These are phyloP conservation scores for Prolemur simus DNA, from an alignment of 2,113 vertebrate species.

Conservation along the genomic window DNA sequence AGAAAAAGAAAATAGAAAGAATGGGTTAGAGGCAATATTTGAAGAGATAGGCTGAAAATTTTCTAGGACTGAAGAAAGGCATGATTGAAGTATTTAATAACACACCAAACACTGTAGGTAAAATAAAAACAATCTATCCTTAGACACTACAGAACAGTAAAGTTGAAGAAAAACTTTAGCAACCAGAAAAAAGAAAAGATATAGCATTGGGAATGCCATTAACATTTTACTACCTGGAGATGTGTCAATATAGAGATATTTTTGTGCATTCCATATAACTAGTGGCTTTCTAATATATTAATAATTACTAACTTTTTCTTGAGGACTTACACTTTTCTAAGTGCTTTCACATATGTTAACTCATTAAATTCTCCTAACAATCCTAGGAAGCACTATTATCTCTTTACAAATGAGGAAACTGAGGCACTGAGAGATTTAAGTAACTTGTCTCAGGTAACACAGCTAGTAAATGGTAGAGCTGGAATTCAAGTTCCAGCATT, in stretches of 20 bases:
- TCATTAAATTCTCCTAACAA: neutral
- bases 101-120: neutral
- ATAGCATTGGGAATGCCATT: neutral
- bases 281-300: neutral
- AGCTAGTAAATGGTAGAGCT: neutral
- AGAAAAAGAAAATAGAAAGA: conserved; percentile 20
- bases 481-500: neutral
- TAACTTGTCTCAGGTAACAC: neutral
- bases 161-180: neutral
- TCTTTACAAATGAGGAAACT: neutral
- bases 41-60: neutral
- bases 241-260: neutral
- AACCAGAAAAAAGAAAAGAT: neutral
- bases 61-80: neutral
- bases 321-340: neutral
- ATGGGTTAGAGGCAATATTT: neutral
- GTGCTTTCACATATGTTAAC: neutral
- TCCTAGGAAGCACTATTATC: neutral
- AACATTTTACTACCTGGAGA: neutral
- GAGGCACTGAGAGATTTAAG: neutral
- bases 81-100: neutral
- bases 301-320: neutral
- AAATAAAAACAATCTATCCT: neutral
- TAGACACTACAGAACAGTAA: neutral
- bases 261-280: neutral